These are phyloP conservation scores for Oncopodura yosiiana DNA, from an alignment of 1,140 invertebrate genomes.

Conservation along the genomic window DNA sequence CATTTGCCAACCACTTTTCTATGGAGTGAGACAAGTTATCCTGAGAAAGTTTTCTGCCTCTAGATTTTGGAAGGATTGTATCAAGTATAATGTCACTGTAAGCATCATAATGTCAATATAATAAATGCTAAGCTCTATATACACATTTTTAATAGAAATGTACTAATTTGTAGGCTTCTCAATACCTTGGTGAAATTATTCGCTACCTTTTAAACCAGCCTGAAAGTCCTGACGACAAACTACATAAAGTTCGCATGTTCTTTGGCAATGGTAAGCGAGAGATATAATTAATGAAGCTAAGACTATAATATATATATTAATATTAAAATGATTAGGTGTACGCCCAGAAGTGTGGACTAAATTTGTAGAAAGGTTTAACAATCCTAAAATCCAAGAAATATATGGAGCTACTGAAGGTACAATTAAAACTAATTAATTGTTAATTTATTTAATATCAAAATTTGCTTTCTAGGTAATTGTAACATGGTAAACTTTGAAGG, in stretches of 20 bases:
- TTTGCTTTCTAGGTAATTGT: too few species aligned
- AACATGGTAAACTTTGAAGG: slow-evolving; percentile 89
- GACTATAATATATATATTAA: slow-evolving; percentile 33
- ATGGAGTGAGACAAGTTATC: slow-evolving; percentile 68
- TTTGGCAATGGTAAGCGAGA: slow-evolving; percentile 52
- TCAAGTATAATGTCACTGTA: slow-evolving; percentile 53
- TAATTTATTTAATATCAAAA: too few species aligned
- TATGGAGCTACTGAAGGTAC: slow-evolving; percentile 97
- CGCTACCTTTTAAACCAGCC: slow-evolving; percentile 85
- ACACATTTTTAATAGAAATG: too few species aligned
- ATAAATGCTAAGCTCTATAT: too few species aligned
- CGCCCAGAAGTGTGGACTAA: slow-evolving; percentile 89
- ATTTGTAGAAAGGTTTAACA: slow-evolving; percentile 83
- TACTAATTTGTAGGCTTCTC: slow-evolving; percentile 65
- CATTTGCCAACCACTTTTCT: slow-evolving; percentile 56
- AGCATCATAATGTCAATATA: too few species aligned
- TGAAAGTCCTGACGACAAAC: slow-evolving; percentile 59
- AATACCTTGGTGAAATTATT: slow-evolving; percentile 99
- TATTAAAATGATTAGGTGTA: slow-evolving; percentile 83
- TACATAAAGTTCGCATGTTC: slow-evolving; percentile 67
- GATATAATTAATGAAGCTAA: slow-evolving; percentile 35
- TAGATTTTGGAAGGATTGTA: slow-evolving; percentile 82
- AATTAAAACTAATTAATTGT: too few species aligned
- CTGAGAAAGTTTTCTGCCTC: slow-evolving; percentile 84
- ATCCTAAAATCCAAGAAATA: slow-evolving; percentile 76